phyloP scores from a whole-genome alignment of 2,797 vertebrate species.

The Dendrocincla tyrannina region DNA sequence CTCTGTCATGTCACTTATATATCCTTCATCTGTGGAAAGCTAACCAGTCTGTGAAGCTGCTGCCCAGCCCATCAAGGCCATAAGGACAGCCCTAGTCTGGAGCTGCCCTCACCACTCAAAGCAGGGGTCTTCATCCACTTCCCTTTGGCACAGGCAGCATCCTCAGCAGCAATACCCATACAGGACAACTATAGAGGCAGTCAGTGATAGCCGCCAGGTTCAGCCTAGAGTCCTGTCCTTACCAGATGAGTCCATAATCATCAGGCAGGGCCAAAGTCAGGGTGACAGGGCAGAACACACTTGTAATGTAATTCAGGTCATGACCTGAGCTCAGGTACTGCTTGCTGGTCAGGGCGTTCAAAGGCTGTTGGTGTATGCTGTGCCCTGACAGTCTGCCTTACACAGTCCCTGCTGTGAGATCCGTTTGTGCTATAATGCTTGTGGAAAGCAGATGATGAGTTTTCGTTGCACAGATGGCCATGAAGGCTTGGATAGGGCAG shows the following conservation, averaged over 20 bases:
- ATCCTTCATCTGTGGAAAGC: background rate
- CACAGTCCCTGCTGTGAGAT: background rate
- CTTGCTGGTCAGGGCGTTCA: background rate
- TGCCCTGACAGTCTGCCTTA: background rate
- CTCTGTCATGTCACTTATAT: background rate
- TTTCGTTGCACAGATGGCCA: background rate
- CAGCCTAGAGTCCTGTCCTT: background rate
- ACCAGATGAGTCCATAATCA: background rate
- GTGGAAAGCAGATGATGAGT: background rate
- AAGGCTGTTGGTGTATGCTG: background rate
- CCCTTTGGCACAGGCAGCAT: background rate
- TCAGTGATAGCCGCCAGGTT: background rate
- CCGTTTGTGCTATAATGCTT: background rate
- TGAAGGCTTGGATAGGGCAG: background rate
- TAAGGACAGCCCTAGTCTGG: background rate
- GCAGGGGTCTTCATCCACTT: background rate
- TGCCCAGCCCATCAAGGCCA: rapidly evolving
- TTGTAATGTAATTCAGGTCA: background rate
- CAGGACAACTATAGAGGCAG: rapidly evolving
- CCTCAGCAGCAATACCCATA: background rate
- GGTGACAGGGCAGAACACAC: background rate
- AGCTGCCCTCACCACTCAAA: background rate
- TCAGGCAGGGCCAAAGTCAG: background rate
- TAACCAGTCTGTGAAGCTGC: background rate
- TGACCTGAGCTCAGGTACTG: background rate